Base-by-base conservation (phyloP, 2,113 vertebrate species). In the Elephantulus edwardii region DNA sequence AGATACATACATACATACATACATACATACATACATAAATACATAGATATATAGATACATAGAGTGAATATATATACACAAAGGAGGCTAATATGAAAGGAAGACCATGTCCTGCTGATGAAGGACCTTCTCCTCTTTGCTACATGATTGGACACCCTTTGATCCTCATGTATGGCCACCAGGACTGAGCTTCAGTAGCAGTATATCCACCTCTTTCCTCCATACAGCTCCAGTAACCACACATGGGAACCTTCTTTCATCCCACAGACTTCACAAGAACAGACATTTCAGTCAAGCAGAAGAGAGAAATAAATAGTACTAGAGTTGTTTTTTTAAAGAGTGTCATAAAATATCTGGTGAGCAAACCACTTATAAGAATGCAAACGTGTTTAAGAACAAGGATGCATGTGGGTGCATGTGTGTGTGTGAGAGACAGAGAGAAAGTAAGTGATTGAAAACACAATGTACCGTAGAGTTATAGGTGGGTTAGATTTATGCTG, bases 311-410 rank as follows among this genome's bases (percentile, higher is more conserved):
- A 64, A 86, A 90, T 3, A 76, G 20, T 8, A 75, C 19, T 12
- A 44, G 12, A 26, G 35, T 48, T 54, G 22, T 71, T 48, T 64
- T 93, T 91, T 88, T 71, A 5, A 86, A 88, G 20, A 79, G 8
- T n/a, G 48, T 4, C 17, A 72, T 12, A 90, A 90, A 46, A 9
- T 62, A 80, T 22, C 10, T 89, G 3, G 75, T 93, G 62, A 62
- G 81, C 81, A 33, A 50, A 92, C 16, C 30, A 50, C 22, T 77
- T 30, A 26, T 42, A 16, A 62, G 54, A 22, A 83, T 71, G 68
- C 82, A 50, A 93, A 30, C 20, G 84, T 20, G 14, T 64, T 89
- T 40, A 81, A 88, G 52, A 93, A 85, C 17, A 92, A 89, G 26
- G n/a, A n/a, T n/a, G n/a, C 42, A 54, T 74, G 64, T 44, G 22